Base-by-base conservation (phyloP, 2,113 vertebrate species). In the Anoura caudifer region DNA sequence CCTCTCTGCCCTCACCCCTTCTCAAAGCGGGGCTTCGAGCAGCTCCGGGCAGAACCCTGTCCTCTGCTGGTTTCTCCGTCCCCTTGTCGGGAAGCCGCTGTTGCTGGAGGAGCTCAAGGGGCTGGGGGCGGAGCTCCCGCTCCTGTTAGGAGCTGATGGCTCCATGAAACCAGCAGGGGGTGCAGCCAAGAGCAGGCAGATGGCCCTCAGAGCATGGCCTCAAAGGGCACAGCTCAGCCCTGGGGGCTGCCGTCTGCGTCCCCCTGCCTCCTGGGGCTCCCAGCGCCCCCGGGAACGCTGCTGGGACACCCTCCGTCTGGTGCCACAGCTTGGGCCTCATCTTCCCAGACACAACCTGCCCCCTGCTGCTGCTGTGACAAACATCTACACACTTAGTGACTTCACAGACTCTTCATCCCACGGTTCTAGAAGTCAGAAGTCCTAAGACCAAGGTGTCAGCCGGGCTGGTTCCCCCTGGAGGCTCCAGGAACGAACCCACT, bases 91-190 rank as follows among this genome's bases (percentile, higher is more conserved):
- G 96, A 97, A 96, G 95, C 93, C 0, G 7, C 19, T 41, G 95
- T 97, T 73, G 73, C 91, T 90, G 52, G 93, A 96, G 86, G 54
- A 87, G 92, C 94, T 59, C 20, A 59, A 92, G 95, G 41, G 41
- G 67, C 8, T 79, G 81, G 95, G 97, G 96, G 91, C 94, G 70
- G 43, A 95, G 50, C 31, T 28, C 43, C 28, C 7, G 5, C 19
- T 31, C 41, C 83, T 20, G 13, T 36, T 17, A 67, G 45, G 36
- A 1, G 36, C 79, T 28, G 31, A 22, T 7, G 69, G 33, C 14
- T 31, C 75, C 26, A 0, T 7, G 69, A 86, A 20, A 8, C 0
- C 52, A 0, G 82, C 2, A 0, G 84, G 63, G 19, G 1, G 54
- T 20, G 8, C 17, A 12, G 59, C 65, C 15, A 31, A 65, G 36